Conservation (phyloP, 2,797 vertebrate genomes). For the Eulemur rubriventer region DNA sequence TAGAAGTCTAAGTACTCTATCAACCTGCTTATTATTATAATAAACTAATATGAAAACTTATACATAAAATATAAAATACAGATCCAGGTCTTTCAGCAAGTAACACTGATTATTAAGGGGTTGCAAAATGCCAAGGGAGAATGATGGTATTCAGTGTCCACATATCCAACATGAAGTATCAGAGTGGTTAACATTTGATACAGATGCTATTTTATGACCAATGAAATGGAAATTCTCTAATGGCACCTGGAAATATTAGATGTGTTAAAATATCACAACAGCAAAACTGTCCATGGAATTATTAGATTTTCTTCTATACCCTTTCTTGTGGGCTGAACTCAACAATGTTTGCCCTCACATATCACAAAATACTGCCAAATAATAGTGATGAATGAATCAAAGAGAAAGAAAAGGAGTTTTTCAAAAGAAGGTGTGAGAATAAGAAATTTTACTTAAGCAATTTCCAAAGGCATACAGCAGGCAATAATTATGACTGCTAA, state of each 20-base stretch:
- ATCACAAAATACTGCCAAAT: background rate
- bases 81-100: background rate
- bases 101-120: background rate
- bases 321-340: background rate
- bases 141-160: background rate
- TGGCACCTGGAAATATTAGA: background rate
- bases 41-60: background rate
- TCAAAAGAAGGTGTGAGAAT: background rate
- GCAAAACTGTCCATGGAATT: background rate
- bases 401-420: background rate
- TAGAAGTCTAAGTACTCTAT: background rate
- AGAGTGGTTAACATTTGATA: background rate
- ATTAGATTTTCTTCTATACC: background rate
- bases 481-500: background rate
- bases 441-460: background rate
- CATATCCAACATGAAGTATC: background rate
- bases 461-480: background rate
- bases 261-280: background rate
- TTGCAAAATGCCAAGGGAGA: background rate
- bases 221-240: background rate
- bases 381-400: background rate
- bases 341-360: background rate
- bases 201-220: background rate
- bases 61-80: background rate
- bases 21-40: background rate